Base-by-base conservation (phyloP, 1,140 invertebrate genomes). In the Macrosteles quadrilineatus region DNA sequence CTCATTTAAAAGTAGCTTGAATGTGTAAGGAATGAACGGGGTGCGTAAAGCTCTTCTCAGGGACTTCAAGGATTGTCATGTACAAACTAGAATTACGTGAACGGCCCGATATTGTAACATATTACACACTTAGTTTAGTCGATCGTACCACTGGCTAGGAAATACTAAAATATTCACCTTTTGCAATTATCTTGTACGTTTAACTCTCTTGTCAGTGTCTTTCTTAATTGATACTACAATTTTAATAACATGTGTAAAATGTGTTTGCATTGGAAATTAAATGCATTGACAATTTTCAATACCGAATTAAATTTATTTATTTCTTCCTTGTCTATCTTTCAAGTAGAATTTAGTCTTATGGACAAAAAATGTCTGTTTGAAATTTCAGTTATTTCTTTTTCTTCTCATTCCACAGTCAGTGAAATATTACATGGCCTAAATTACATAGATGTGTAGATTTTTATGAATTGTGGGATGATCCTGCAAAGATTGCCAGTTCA, bases 261-360 rank as follows among this genome's bases (percentile, higher is more conserved):
- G 47, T 50, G 47, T 50, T 30, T 59, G 55, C 55, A 59, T 59
- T 59, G 25, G 11, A 59, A 59, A 59, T 59, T 59, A 59, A 59
- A 59, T 59, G 55, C 55, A 59, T 59, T 59, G 55, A 59, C 55
- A 59, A 57, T 66, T 70, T 70, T 59, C 64, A 70, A 70, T 31
- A 70, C 45, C 47, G 31, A 47, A 70, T 32, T 30, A 47, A 36
- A 64, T 32, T 29, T 50, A 29, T n/a, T 63, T 64, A 57, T 59
- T 63, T 50, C 45, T 40, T 53, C 62, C 64, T 45, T 65, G 50
- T 68, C 36, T 50, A 31, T 57, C 32, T 43, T 31, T 68, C 55
- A 50, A 68, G 11, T 31, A n/a, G 47, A 30, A 36, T 36, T 40
- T 59, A 69, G 62, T 59, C n/a, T 40, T 59, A 59, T 69, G n/a